Evolutionary conservation across 2,113 vertebrate species (phyloP).

Genomic region (Antechinus flavipes): DNA sequence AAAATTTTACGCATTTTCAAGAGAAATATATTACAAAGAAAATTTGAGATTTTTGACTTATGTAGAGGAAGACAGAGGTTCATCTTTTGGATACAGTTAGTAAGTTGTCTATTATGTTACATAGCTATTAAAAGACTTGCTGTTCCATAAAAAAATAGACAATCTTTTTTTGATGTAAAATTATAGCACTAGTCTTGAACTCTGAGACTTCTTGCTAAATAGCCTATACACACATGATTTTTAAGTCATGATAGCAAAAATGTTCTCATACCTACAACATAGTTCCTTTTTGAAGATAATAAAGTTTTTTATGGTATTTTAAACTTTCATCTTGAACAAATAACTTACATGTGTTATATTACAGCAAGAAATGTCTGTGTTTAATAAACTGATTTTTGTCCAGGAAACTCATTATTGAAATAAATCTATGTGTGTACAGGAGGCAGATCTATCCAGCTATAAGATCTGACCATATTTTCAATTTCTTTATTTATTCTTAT

Average conservation of each 20-base stretch:
- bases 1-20: slow-evolving; percentile 72
- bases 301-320: background rate
- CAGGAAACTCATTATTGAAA: background rate
- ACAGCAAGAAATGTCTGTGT: background rate
- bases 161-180: background rate
- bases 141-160: background rate
- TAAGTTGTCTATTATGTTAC: slow-evolving; percentile 13
- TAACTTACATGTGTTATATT: background rate
- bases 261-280: background rate
- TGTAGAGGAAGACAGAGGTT: slow-evolving; percentile 42
- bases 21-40: slow-evolving; percentile 62
- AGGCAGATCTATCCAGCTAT: background rate
- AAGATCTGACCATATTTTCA: background rate
- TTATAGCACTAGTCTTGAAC: background rate
- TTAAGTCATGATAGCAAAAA: background rate
- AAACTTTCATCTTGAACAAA: background rate
- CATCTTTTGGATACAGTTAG: slow-evolving; percentile 19
- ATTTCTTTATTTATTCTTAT: background rate
- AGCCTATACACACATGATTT: background rate
- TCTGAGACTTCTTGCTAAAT: background rate
- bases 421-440: background rate
- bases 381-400: background rate
- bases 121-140: slow-evolving; percentile 5
- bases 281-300: background rate
- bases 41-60: slow-evolving; percentile 47